Evolutionary conservation across 2,888 invertebrate species (phyloP).

Genomic region (Aleiodes testaceus): DNA sequence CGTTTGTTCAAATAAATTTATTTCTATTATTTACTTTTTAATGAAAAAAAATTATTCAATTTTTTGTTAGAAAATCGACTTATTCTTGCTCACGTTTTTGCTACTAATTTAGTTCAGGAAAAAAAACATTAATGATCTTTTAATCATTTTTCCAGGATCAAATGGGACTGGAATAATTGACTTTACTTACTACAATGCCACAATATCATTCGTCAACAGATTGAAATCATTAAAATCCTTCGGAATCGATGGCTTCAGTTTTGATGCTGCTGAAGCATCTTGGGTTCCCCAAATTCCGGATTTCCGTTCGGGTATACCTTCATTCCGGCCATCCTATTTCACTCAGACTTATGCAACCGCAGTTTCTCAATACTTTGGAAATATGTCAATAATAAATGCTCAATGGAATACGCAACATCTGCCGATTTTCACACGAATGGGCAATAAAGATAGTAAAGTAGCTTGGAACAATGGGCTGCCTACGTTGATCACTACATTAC

Average conservation of each 20-base stretch:
- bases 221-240: slow-evolving; percentile 76
- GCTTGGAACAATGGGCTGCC: slow-evolving; percentile 81
- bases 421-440: slow-evolving; percentile 83
- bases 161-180: slow-evolving; percentile 79
- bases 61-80: background rate
- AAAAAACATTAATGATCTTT: background rate
- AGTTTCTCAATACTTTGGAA: slow-evolving; percentile 77
- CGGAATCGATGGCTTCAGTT: slow-evolving; percentile 85
- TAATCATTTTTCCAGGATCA: slow-evolving; percentile 58
- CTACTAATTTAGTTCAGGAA: too few relatives aligned
- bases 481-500: slow-evolving; percentile 82
- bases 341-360: slow-evolving; percentile 76
- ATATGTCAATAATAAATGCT: slow-evolving; percentile 81
- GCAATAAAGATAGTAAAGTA: slow-evolving; percentile 85
- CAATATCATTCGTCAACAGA: slow-evolving; percentile 76
- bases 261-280: slow-evolving; percentile 86
- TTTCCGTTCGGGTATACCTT: slow-evolving; percentile 74
- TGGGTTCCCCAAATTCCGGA: slow-evolving; percentile 80
- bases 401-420: slow-evolving; percentile 81
- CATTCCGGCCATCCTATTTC: slow-evolving; percentile 76
- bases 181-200: slow-evolving; percentile 81
- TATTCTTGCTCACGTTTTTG: background rate
- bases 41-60: too few relatives aligned
- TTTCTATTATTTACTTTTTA: too few relatives aligned
- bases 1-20: too few relatives aligned